Evolutionary conservation across 2,888 invertebrate species (phyloP), one percentile per base, ranked within the genome.

Genomic region (Doris montereyensis): DNA sequence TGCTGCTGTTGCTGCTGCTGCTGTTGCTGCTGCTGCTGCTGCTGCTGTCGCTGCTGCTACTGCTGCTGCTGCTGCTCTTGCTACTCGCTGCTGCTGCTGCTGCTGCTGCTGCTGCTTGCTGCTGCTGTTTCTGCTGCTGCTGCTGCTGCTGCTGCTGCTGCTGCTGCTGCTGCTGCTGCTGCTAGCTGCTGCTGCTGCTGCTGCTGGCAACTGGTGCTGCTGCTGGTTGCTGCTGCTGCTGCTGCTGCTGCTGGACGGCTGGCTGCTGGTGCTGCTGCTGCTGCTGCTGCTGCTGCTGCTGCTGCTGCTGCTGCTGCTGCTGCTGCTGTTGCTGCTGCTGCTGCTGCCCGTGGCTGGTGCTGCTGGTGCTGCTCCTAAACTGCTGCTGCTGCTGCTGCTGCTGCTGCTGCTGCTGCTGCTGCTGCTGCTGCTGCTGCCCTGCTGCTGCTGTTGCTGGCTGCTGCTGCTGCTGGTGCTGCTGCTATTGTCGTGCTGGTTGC

Each of bases 271-370:
- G 41, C 34, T 71, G 41, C 34, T 71, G 41, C 34, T 71, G 41
- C 71, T 71, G 41, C 34, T 71, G 41, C 13, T 71, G 41, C 34
- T 71, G 41, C 71, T 41, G 41, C 34, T 71, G 41, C 34, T 71
- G 71, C 71, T 71, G 71, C 34, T 71, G 71, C 34, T 71, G 71
- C 34, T 35, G 35, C 34, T 72, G 26, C 52, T 72, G 52, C 17
- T 72, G 26, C 41, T 41, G 52, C 41, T 72, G 52, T 2, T 72
- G 28, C 41, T 72, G 52, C 8, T 41, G 52, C 72, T 72, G 28
- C 8, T 72, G 52, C 41, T 41, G 26, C 41, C 72, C 52, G 72
- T 1, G 35, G 72, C 52, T 72, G 72, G 2, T 72, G 72, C 4
- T 72, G 52, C 8, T 21, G 65, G n/a, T n/a, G n/a, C n/a, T n/a